phyloP scores from a whole-genome alignment of 2,113 vertebrate species.

The Leptocoma aspasia region DNA sequence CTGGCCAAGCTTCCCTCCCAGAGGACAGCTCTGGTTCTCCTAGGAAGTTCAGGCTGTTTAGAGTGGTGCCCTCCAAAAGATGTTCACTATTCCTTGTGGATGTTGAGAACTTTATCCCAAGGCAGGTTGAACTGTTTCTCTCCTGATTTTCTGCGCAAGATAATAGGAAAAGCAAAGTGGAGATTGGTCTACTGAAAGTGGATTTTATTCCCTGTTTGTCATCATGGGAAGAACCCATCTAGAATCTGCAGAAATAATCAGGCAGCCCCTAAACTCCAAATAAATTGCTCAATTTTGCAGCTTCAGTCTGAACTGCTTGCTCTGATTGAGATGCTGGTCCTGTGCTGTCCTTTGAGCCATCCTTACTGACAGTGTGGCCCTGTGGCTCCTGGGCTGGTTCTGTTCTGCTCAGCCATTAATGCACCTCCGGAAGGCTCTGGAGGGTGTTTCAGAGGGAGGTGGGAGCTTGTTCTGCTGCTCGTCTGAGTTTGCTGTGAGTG shows the following conservation, averaged over 20 bases:
- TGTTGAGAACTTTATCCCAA: background rate
- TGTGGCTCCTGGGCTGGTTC: background rate
- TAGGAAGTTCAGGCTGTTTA: background rate
- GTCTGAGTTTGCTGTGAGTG: background rate
- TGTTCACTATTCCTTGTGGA: background rate
- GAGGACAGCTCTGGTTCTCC: background rate
- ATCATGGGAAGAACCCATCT: background rate
- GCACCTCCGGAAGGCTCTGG: rapidly evolving
- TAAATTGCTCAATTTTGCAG: background rate
- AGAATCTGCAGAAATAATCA: background rate
- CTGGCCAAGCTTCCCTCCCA: rapidly evolving
- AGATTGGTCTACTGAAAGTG: background rate
- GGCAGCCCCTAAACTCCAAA: background rate
- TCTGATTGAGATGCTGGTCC: rapidly evolving
- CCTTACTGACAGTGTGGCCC: too few species aligned
- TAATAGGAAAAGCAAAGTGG: background rate
- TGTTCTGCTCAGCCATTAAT: background rate
- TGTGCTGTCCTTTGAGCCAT: rapidly evolving
- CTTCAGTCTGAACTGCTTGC: background rate
- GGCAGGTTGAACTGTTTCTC: background rate
- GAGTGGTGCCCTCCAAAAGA: background rate
- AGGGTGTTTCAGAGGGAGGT: background rate
- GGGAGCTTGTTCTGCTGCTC: background rate
- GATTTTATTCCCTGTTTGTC: background rate
- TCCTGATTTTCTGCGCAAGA: background rate